These are phyloP conservation scores for Poecilia latipinna DNA, from an alignment of 2,113 vertebrate species.

Conservation along the genomic window DNA sequence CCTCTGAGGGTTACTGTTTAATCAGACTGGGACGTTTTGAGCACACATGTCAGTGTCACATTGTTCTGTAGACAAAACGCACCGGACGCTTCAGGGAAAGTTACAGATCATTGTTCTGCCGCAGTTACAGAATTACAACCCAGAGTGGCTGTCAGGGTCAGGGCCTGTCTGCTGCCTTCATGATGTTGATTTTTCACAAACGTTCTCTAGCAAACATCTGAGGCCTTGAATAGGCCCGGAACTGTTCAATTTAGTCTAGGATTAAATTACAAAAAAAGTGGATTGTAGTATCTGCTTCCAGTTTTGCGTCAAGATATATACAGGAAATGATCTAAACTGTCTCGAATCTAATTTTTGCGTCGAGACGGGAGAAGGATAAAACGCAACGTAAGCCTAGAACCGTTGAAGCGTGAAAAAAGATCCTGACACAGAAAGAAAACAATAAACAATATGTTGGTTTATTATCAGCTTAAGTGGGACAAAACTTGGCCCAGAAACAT, in stretches of 20 bases:
- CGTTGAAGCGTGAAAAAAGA: neutral
- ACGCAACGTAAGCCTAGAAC: too few relatives aligned
- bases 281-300: neutral
- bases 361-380: neutral
- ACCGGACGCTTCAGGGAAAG: neutral
- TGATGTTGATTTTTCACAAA: too few relatives aligned
- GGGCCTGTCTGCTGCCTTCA: neutral
- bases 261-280: too few relatives aligned
- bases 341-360: neutral
- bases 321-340: neutral
- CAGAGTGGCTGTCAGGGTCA: conserved; percentile 5
- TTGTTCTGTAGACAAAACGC: conserved; percentile 4
- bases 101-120: neutral
- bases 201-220: too few relatives aligned
- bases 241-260: too few relatives aligned
- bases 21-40: conserved; percentile 38
- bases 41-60: neutral
- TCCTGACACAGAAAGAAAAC: neutral
- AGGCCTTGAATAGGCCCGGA: too few relatives aligned
- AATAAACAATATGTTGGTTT: neutral
- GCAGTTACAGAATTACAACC: neutral
- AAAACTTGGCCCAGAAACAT: neutral
- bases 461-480: neutral
- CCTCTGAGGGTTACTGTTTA: conserved; percentile 62
- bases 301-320: neutral